Evolutionary conservation across 2,113 vertebrate species (phyloP), one percentile per base, ranked within the genome.

Genomic region (Oncorhynchus clarkii): DNA sequence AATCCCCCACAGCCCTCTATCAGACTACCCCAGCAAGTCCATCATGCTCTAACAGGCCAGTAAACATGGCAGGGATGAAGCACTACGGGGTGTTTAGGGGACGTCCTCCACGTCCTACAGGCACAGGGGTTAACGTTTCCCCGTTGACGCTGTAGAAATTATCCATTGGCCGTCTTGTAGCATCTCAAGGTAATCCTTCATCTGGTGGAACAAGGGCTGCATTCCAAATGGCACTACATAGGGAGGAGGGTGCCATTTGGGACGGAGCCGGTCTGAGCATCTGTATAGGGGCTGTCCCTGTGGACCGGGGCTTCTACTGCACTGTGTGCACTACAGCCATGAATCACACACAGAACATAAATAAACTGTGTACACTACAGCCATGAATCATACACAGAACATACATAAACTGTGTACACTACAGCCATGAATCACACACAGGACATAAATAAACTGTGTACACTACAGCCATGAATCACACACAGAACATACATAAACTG

Each of bases 111-210:
- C 62, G 16, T n/a, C 72, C 27, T 69, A 60, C 66, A 74, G 29
- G 62, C 39, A 24, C 49, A 72, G 65, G 76, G 74, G 74, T 73
- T 67, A 81, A 85, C 80, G 82, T 86, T 80, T 87, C 83, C 78
- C 76, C 75, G 59, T 73, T 73, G 82, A 84, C 78, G 74, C 57
- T 3, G 27, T 76, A 77, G 84, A 87, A 87, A 90, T 87, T 84
- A 91, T 92, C 85, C 77, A 82, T 81, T 85, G 80, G 73, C 70
- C 75, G 84, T 83, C 80, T 82, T 89, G 91, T 90, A 90, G 73
- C 79, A 73, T 67, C 84, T 81, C 78, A 51, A 85, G 87, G 82
- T 87, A 87, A 89, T 87, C 88, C 85, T 89, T 87, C 78, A 87
- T 89, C 86, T 86, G 75, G 14, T 45, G 70, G 29, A 84, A 82